A percentile compares a stretch with the other conserved stretches of the same genome.
These are phyloP conservation scores for Yponomeuta malinellus DNA, from an alignment of 2,888 invertebrate genomes.

Conservation along the genomic window DNA sequence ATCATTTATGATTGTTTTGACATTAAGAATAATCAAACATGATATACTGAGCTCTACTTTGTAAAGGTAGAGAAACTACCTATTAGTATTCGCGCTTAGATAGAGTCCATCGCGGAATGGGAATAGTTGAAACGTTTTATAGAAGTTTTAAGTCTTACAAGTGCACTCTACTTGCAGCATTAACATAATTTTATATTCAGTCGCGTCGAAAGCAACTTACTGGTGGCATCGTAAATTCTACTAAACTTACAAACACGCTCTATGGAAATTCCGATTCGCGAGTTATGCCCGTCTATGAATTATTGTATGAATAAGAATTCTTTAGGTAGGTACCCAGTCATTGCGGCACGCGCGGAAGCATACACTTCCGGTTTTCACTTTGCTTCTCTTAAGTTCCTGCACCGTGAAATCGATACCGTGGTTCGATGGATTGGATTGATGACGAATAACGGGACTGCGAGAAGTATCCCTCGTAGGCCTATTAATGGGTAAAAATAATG, in stretches of 20 bases:
- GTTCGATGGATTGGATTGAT: not conserved
- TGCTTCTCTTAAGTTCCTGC: too few relatives aligned
- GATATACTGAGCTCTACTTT: not conserved
- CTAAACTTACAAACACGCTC: slow-evolving; percentile 62
- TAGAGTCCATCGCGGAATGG: slow-evolving; percentile 42
- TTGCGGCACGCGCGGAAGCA: slow-evolving; percentile 1
- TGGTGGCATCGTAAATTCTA: slow-evolving; percentile 66
- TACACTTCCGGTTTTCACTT: too few relatives aligned
- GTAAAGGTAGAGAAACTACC: not conserved
- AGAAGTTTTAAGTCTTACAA: slow-evolving; percentile 59
- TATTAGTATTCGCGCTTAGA: slow-evolving; percentile 30
- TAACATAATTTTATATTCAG: slow-evolving; percentile 72
- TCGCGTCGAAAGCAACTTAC: slow-evolving; percentile 58
- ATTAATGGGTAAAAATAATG: too few relatives aligned
- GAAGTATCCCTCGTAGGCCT: too few relatives aligned
- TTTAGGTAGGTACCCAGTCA: slow-evolving; percentile 3
- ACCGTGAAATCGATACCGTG: not conserved
- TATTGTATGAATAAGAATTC: slow-evolving; percentile 27
- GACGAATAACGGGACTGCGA: too few relatives aligned
- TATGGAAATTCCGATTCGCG: slow-evolving; percentile 58
- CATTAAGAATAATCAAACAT: not conserved
- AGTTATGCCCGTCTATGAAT: slow-evolving; percentile 59
- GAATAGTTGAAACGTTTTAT: slow-evolving; percentile 51
- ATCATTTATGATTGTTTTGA: not conserved
- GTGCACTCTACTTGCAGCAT: slow-evolving; percentile 47